Conservation (phyloP, 2,797 vertebrate genomes). For the Ctenosaura bakeri region DNA sequence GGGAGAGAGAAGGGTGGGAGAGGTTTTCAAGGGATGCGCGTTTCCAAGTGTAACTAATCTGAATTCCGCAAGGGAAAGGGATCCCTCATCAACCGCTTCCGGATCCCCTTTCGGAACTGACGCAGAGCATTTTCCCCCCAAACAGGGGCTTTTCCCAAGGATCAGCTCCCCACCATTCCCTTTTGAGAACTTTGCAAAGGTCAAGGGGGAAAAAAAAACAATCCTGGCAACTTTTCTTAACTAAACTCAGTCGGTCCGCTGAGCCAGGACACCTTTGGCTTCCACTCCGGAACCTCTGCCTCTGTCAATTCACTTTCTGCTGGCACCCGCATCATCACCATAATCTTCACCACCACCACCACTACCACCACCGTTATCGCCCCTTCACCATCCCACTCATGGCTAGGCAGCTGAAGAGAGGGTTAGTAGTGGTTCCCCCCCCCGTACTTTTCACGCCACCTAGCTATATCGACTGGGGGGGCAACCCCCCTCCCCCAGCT, state of each 20-base stretch:
- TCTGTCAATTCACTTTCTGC: background rate
- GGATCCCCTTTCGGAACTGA: conserved; percentile 19
- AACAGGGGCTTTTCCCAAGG: background rate
- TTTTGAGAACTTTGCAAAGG: too few species aligned
- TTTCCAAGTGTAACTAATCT: background rate
- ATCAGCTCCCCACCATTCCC: background rate
- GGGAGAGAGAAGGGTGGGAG: too few species aligned
- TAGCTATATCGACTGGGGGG: too few species aligned
- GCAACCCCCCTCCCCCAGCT: too few species aligned
- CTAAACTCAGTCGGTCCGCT: background rate
- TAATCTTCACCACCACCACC: background rate
- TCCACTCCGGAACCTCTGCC: background rate
- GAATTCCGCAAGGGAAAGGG: background rate
- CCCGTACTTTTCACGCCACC: background rate
- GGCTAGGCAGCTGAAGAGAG: background rate
- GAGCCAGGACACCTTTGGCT: background rate
- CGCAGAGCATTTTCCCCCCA: background rate
- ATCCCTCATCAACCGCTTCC: background rate
- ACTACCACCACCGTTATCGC: background rate
- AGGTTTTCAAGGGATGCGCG: background rate
- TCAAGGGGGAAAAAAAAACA: background rate
- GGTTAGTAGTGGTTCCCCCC: background rate
- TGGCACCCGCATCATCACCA: background rate
- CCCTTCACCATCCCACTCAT: background rate
- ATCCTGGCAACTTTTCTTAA: background rate